Conservation (phyloP, 2,888 invertebrate species). For the Drosophila pseudotakahashii region DNA sequence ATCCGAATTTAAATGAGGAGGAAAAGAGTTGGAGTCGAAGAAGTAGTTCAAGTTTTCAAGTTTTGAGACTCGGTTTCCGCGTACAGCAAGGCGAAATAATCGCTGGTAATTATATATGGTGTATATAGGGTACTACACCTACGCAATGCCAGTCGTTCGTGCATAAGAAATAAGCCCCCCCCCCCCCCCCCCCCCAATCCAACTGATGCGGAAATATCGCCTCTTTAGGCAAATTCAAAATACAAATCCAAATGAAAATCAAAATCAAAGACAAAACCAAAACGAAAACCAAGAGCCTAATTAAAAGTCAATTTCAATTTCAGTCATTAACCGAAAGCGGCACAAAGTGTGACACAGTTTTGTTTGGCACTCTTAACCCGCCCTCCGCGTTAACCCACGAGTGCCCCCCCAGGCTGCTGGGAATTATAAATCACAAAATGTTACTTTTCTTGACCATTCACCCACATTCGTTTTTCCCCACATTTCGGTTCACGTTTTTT, state of each 20-base stretch:
- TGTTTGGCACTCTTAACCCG: constrained; percentile 27
- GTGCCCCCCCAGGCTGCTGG: constrained; percentile 5
- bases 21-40: constrained; percentile 4
- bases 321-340: constrained; percentile 53
- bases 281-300: constrained; percentile 34
- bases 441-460: constrained; percentile 47
- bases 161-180: constrained; percentile 42
- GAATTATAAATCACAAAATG: constrained; percentile 45
- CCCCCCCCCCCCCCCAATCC: too few species aligned
- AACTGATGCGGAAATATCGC: constrained; percentile 41
- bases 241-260: constrained; percentile 4
- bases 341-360: constrained; percentile 60
- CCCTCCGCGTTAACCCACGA: constrained; percentile 1
- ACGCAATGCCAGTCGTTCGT: constrained; percentile 41
- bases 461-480: constrained; percentile 56
- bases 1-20: constrained; percentile 28
- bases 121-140: constrained; percentile 27
- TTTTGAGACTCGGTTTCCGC: constrained; percentile 36
- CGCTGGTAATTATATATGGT: constrained; percentile 29
- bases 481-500: constrained; percentile 31
- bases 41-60: constrained; percentile 45
- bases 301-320: constrained; percentile 67
- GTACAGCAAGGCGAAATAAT: constrained; percentile 25
- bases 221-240: constrained; percentile 15
- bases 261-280: constrained; percentile 8